Conservation (phyloP, 2,888 invertebrate species). For the Hedychridium roseum region DNA sequence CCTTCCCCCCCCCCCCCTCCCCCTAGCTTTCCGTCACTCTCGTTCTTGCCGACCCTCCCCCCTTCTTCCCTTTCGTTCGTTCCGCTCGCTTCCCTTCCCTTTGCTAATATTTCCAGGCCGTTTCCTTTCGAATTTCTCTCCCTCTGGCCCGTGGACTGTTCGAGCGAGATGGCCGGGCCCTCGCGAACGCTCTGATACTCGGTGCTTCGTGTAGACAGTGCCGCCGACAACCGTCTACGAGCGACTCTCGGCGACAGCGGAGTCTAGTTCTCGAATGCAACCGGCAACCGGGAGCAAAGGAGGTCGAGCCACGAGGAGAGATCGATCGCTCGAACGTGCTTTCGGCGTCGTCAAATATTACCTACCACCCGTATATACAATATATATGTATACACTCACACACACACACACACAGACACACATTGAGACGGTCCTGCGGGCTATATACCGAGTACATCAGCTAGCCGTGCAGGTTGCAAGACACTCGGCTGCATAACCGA, state of each 20-base stretch:
- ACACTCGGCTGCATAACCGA: constrained; percentile 14
- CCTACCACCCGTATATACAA: constrained; percentile 28
- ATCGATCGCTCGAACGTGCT: constrained; percentile 46
- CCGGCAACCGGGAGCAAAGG: constrained; percentile 27
- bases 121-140: constrained; percentile 21
- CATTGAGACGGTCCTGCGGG: constrained; percentile 1
- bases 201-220: no score
- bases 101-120: constrained; percentile 1
- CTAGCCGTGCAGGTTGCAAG: constrained; percentile 18
- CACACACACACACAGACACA: constrained; percentile 16
- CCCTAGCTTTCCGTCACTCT: background rate
- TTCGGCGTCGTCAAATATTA: constrained; percentile 44
- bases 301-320: constrained; percentile 26
- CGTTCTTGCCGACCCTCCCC: background rate
- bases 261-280: constrained; percentile 34
- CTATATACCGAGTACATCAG: constrained; percentile 4
- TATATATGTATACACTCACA: constrained; percentile 5
- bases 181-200: no score
- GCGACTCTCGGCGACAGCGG: constrained; percentile 26
- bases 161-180: no score
- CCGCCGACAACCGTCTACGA: background rate
- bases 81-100: constrained; percentile 1
- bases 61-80: constrained; percentile 1
- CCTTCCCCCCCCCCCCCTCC: constrained; percentile 4
- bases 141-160: no score